Evolutionary conservation across 1,140 invertebrate genomes (phyloP).

Genomic region (Stegodyphus dumicola): DNA sequence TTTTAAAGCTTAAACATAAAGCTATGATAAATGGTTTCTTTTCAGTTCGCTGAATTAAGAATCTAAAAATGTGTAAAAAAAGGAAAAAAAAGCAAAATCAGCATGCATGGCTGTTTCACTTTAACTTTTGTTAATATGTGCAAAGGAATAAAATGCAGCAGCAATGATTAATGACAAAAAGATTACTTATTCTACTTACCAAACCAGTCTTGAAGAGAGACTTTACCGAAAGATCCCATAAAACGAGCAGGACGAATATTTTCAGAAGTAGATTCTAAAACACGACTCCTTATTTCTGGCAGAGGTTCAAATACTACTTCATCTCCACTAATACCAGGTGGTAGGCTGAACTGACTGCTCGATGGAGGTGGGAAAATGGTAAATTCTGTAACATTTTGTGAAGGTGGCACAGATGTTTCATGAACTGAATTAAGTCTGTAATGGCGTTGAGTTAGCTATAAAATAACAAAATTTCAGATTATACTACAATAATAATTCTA

Average conservation of each 20-base stretch:
- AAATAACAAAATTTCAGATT: too few relatives aligned
- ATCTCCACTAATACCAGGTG: slow-evolving; percentile 24
- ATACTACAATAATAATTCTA: too few relatives aligned
- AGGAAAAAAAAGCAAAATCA: too few relatives aligned
- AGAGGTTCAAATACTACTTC: slow-evolving; percentile 59
- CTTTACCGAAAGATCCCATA: slow-evolving; percentile 43
- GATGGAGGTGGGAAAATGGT: slow-evolving; percentile 56
- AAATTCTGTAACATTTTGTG: slow-evolving; percentile 47
- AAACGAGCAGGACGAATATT: slow-evolving; percentile 38
- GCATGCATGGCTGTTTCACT: too few relatives aligned
- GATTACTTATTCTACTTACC: slow-evolving; percentile 13
- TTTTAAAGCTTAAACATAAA: too few relatives aligned
- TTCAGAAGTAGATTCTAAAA: background rate
- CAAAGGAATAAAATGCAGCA: too few relatives aligned
- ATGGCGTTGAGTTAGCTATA: slow-evolving; percentile 32
- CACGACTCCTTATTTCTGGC: slow-evolving; percentile 51
- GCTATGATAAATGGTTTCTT: too few relatives aligned
- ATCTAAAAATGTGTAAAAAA: too few relatives aligned
- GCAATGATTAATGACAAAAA: too few relatives aligned
- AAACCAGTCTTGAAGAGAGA: slow-evolving; percentile 57
- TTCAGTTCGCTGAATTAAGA: too few relatives aligned
- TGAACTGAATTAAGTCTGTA: background rate
- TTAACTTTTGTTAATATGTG: too few relatives aligned
- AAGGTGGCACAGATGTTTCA: background rate
- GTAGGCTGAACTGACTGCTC: slow-evolving; percentile 22